A percentile compares a stretch with the other conserved stretches of the same genome.
Evolutionary conservation across 2,113 vertebrate species (phyloP).

Genomic region (Neofelis nebulosa): DNA sequence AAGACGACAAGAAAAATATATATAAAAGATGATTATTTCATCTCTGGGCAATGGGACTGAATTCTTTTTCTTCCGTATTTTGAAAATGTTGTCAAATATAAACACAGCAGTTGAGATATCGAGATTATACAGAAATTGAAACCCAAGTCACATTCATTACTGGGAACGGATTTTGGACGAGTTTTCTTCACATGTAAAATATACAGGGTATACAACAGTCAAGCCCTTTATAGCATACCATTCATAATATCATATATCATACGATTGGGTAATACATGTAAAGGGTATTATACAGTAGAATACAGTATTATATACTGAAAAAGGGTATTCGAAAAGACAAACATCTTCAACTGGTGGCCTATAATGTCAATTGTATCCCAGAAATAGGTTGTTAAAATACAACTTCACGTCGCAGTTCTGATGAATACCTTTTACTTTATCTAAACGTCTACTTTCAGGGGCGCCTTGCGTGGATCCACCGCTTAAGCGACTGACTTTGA

Average conservation of each 20-base stretch:
- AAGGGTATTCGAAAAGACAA: not conserved
- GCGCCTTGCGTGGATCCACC: too few relatives aligned
- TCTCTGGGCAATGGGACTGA: not conserved
- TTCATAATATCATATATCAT: not conserved
- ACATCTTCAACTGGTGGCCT: not conserved
- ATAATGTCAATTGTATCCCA: not conserved
- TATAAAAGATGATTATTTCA: not conserved
- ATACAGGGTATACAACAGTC: not conserved
- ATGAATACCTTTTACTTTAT: not conserved
- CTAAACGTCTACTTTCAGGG: not conserved
- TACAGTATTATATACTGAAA: not conserved
- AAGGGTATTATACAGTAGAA: not conserved
- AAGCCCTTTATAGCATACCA: not conserved
- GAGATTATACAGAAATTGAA: not conserved
- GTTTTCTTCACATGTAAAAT: not conserved
- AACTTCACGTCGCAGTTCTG: not conserved
- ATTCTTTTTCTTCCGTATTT: not conserved
- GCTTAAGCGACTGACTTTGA: too few relatives aligned
- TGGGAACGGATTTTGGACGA: not conserved
- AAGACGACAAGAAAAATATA: not conserved
- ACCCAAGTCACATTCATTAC: not conserved
- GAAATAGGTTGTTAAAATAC: not conserved
- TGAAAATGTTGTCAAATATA: not conserved
- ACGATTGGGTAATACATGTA: not conserved
- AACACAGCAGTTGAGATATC: not conserved